phyloP scores from a whole-genome alignment of 1,140 invertebrate species.

The Cryptotermes secundus region DNA sequence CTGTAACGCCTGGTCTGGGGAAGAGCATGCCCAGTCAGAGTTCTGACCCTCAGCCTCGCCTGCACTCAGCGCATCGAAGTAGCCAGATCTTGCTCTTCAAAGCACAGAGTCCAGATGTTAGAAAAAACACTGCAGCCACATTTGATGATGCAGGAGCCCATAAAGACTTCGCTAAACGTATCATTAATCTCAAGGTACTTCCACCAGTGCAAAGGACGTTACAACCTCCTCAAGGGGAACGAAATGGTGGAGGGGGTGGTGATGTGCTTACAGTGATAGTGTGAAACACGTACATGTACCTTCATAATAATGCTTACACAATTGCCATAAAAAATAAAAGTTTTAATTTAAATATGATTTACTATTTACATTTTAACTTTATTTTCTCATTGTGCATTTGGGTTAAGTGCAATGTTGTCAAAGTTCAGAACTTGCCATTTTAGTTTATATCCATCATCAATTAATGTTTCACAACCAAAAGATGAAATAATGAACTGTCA shows the following conservation, averaged over 20 bases:
- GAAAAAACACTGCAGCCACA: conserved; percentile 71
- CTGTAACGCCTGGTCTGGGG: conserved; percentile 53
- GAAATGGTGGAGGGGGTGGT: conserved; percentile 31
- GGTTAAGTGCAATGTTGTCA: conserved; percentile 14
- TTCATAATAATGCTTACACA: background rate
- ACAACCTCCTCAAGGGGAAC: conserved; percentile 27
- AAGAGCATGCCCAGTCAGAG: background rate
- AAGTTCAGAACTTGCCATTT: background rate
- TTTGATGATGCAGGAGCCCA: conserved; percentile 64
- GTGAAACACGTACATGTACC: conserved; percentile 18
- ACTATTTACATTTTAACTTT: background rate
- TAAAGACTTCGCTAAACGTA: conserved; percentile 76
- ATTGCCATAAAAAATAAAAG: background rate
- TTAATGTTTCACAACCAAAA: background rate
- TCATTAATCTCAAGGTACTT: conserved; percentile 50
- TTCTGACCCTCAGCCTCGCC: conserved; percentile 50
- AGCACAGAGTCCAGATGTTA: conserved; percentile 71
- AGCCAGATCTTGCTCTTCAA: conserved; percentile 68
- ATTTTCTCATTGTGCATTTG: background rate
- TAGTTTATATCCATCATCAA: background rate
- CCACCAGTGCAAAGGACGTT: conserved; percentile 43
- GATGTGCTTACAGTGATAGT: conserved; percentile 42
- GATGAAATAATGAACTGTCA: background rate
- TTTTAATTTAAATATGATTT: conserved; percentile 6
- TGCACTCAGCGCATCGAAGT: conserved; percentile 55